These are phyloP conservation scores for Rhadinocentrus ornatus DNA, from an alignment of 2,797 vertebrate species.

Conservation along the genomic window DNA sequence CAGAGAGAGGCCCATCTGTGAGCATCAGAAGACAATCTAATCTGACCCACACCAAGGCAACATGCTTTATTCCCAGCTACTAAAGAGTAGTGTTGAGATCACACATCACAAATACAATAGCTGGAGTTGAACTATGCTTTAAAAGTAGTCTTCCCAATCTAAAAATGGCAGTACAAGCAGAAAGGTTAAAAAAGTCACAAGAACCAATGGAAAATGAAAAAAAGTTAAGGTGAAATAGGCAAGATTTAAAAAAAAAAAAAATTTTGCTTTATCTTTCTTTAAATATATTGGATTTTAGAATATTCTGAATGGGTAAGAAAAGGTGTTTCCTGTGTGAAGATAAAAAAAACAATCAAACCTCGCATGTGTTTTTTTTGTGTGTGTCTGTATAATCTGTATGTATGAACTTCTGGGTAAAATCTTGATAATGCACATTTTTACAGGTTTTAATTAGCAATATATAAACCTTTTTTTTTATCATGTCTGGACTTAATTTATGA, in stretches of 20 bases:
- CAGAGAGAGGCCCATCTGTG: constrained; percentile 46
- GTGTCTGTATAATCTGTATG: constrained; percentile 12
- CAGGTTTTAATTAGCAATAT: constrained; percentile 46
- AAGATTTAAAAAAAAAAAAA: not conserved
- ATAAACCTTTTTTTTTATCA: constrained; percentile 45
- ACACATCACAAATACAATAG: constrained; percentile 17
- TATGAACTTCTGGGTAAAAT: constrained; percentile 11
- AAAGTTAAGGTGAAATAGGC: constrained; percentile 25
- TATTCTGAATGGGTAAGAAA: constrained; percentile 17
- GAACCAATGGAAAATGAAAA: constrained; percentile 10
- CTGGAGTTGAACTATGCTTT: constrained; percentile 30
- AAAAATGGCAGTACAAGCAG: constrained; percentile 10
- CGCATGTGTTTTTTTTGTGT: not conserved
- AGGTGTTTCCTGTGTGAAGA: constrained; percentile 32
- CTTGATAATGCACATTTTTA: constrained; percentile 7
- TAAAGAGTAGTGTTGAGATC: constrained; percentile 25
- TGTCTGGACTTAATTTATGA: constrained; percentile 46
- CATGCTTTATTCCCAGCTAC: constrained; percentile 18
- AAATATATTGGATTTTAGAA: constrained; percentile 18
- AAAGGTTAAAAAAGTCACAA: constrained; percentile 11
- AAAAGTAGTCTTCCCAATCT: constrained; percentile 29
- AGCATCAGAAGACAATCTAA: constrained; percentile 46
- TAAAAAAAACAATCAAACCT: constrained; percentile 20
- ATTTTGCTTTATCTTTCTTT: constrained; percentile 22
- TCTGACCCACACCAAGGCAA: constrained; percentile 25